Percentiles rank a stretch among this genome's conserved stretches.
Conservation (phyloP, 92 coral and sea anemone species). For the Phenganax marumi region DNA sequence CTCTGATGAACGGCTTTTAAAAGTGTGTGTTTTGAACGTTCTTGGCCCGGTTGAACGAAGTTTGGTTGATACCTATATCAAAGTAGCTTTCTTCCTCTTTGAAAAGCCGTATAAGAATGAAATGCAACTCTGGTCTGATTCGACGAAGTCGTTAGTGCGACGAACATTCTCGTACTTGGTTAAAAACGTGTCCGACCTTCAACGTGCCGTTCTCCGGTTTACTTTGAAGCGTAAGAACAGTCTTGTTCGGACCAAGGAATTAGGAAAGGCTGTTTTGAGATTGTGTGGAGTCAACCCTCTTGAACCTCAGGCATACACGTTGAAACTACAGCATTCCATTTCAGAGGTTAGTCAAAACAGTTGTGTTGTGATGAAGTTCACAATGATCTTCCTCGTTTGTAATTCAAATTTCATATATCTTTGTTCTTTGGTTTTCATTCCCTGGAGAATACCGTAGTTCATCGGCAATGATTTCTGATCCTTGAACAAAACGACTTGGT, state of each 20-base stretch:
- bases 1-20: conserved; percentile 18
- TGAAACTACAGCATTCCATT: conserved; percentile 17
- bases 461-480: too few relatives aligned
- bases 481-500: too few relatives aligned
- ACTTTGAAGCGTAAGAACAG: conserved; percentile 24
- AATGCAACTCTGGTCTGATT: conserved; percentile 30
- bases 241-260: not conserved
- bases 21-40: conserved; percentile 19
- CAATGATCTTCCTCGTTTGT: too few relatives aligned
- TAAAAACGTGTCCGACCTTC: conserved; percentile 1
- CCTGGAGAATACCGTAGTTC: too few relatives aligned
- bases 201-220: conserved; percentile 15
- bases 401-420: too few relatives aligned
- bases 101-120: conserved; percentile 39
- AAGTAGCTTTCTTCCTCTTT: conserved; percentile 28
- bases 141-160: conserved; percentile 27
- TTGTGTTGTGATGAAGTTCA: not conserved
- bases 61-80: conserved; percentile 27
- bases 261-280: conserved; percentile 21
- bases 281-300: conserved; percentile 11
- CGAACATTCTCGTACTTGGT: conserved; percentile 27
- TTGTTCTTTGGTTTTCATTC: too few relatives aligned
- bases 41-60: conserved; percentile 28
- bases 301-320: conserved; percentile 14
- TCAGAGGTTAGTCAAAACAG: conserved; percentile 11